A percentile compares a stretch with the other conserved stretches of the same genome.
Conservation (phyloP, 64 coral and sea anemone species). For the Montipora efflorescens region DNA sequence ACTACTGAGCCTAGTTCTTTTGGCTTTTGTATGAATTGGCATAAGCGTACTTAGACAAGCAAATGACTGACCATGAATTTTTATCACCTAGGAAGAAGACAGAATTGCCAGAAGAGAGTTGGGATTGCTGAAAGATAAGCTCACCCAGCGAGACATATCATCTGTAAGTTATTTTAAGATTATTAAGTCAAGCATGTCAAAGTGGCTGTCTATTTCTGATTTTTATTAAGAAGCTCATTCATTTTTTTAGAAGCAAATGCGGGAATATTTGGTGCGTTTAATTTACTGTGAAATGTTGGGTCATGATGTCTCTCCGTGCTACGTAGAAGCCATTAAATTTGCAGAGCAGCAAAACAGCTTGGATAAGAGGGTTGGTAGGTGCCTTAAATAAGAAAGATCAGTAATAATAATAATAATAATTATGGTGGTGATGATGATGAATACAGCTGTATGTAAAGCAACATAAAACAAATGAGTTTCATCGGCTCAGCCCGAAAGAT, state of each 20-base stretch:
- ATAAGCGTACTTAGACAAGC: too few species aligned
- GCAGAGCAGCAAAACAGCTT: conserved; percentile 82
- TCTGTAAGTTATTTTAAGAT: conserved; percentile 53
- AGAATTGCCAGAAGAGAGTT: conserved; percentile 79
- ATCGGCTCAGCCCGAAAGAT: too few species aligned
- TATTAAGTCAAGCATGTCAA: neutral
- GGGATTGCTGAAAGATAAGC: conserved; percentile 72
- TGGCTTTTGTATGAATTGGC: too few species aligned
- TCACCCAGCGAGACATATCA: conserved; percentile 66
- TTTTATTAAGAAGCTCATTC: too few species aligned
- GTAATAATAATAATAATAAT: neutral
- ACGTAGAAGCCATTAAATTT: conserved; percentile 98
- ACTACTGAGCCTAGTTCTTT: too few species aligned
- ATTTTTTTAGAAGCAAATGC: conserved; percentile 82
- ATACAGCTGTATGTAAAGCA: too few species aligned
- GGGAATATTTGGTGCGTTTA: conserved; percentile 88
- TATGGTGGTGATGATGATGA: too few species aligned
- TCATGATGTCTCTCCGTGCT: conserved; percentile 79
- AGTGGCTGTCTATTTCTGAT: neutral
- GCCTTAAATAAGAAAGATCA: neutral
- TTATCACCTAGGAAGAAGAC: conserved; percentile 83
- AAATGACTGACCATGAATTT: neutral
- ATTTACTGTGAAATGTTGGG: conserved; percentile 99
- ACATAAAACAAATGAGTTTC: too few species aligned
- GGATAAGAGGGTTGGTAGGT: conserved; percentile 90